Evolutionary conservation across 1,140 invertebrate species (phyloP).

Genomic region (Atta colombica): DNA sequence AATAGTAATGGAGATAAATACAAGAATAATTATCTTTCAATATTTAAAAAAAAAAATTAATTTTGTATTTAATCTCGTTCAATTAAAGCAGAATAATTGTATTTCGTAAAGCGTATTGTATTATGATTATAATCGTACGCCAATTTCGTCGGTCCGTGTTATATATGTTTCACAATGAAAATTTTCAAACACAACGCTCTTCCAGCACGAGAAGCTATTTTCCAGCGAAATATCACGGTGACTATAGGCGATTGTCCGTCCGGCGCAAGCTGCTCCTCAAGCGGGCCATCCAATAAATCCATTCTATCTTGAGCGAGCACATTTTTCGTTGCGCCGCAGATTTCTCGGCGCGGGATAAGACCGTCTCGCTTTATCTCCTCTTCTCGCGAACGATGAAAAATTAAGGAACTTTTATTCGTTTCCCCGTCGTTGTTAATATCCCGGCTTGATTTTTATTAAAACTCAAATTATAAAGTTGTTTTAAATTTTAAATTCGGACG

Average conservation of each 20-base stretch:
- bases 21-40: neutral
- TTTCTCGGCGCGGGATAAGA: constrained; percentile 18
- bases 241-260: constrained; percentile 59
- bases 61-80: neutral
- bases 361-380: constrained; percentile 15
- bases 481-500: constrained; percentile 15
- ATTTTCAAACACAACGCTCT: constrained; percentile 11
- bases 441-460: neutral
- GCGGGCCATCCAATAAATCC: constrained; percentile 55
- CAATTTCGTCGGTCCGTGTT: neutral
- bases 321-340: constrained; percentile 57
- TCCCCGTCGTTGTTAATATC: constrained; percentile 10
- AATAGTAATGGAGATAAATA: neutral
- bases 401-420: constrained; percentile 55
- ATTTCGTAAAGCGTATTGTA: neutral
- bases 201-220: constrained; percentile 49
- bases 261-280: constrained; percentile 48
- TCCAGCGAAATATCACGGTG: constrained; percentile 36
- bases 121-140: constrained; percentile 20
- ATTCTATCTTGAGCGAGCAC: constrained; percentile 53
- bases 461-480: constrained; percentile 3
- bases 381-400: constrained; percentile 18
- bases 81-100: constrained; percentile 13
- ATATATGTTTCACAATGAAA: constrained; percentile 7
- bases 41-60: neutral